These are phyloP conservation scores for Temnothorax ravouxi DNA, from an alignment of 2,888 invertebrate genomes.

Conservation along the genomic window DNA sequence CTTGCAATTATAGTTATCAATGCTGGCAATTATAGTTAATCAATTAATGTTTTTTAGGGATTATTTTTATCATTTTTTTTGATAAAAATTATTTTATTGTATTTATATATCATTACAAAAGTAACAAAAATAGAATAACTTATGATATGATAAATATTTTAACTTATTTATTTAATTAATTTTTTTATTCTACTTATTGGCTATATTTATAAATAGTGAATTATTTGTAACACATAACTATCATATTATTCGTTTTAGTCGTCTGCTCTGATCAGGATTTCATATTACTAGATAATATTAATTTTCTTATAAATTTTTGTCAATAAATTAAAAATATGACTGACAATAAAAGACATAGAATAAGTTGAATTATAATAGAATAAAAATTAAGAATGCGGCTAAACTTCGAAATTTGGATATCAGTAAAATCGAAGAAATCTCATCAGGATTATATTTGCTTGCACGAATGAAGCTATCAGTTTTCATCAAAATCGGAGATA, in stretches of 20 bases:
- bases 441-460: background rate
- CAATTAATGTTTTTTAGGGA: background rate
- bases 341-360: background rate
- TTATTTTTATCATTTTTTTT: background rate
- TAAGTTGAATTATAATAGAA: background rate
- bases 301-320: conserved; percentile 10
- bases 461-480: conserved; percentile 20
- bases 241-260: background rate
- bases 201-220: background rate
- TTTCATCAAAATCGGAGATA: background rate
- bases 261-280: background rate
- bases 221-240: conserved; percentile 5
- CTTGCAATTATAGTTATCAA: background rate
- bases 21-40: background rate
- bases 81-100: background rate
- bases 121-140: background rate
- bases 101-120: background rate
- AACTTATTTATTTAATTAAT: background rate
- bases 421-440: background rate
- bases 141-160: background rate
- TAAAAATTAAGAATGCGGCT: background rate
- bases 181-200: background rate
- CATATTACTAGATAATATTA: background rate
- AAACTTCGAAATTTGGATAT: background rate
- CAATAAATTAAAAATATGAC: background rate